Percentiles rank a stretch among this genome's conserved stretches.
These are phyloP conservation scores for Neodiprion pinetum DNA, from an alignment of 1,140 invertebrate species.

Conservation along the genomic window DNA sequence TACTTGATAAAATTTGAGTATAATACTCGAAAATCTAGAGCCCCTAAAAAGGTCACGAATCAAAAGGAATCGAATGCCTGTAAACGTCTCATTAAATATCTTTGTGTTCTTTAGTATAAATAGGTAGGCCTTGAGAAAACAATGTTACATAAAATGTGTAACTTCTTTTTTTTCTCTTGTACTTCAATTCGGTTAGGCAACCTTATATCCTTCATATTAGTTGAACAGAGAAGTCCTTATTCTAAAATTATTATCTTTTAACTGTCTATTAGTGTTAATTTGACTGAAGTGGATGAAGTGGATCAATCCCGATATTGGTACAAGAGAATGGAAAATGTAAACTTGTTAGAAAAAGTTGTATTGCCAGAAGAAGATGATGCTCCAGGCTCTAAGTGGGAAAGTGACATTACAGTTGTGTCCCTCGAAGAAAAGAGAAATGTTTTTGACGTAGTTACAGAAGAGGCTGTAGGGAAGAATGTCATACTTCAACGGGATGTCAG, in stretches of 20 bases:
- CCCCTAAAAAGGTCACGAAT: no score
- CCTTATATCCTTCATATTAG: no score
- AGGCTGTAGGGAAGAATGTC: neutral
- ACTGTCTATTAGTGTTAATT: neutral
- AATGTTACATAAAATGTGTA: neutral
- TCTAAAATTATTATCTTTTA: neutral
- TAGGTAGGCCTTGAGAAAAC: neutral
- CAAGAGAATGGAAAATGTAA: slow-evolving; percentile 19
- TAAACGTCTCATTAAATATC: no score
- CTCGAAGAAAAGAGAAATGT: slow-evolving; percentile 11
- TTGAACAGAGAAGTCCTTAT: no score
- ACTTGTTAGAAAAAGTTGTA: slow-evolving; percentile 14
- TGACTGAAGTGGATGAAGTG: slow-evolving; percentile 16
- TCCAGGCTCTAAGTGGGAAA: slow-evolving; percentile 59
- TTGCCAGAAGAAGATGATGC: slow-evolving; percentile 30
- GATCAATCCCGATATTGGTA: slow-evolving; percentile 43
- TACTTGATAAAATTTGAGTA: no score
- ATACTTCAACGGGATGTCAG: slow-evolving; percentile 21
- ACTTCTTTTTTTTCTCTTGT: neutral
- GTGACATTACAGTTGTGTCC: slow-evolving; percentile 32
- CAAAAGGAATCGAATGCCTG: no score
- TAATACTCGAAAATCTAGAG: no score
- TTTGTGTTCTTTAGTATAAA: neutral
- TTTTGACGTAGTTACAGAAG: slow-evolving; percentile 21
- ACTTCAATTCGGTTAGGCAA: neutral